These are phyloP conservation scores for Hirtodrosophila alboralis DNA, from an alignment of 2,888 invertebrate species.

Conservation along the genomic window DNA sequence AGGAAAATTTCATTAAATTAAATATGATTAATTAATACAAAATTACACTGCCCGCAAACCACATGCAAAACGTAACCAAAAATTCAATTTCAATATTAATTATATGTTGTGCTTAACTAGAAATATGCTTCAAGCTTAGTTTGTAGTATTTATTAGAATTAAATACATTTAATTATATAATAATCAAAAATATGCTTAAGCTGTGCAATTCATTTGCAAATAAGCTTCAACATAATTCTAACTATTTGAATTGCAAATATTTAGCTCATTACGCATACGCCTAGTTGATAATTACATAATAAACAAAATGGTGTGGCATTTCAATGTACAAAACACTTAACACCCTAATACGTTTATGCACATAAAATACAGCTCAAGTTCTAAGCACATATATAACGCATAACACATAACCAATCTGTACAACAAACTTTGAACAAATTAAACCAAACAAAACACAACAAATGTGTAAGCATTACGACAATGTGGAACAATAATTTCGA, in stretches of 20 bases:
- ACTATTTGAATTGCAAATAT: slow-evolving; percentile 36
- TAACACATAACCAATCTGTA: slow-evolving; percentile 4
- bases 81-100: too few relatives aligned
- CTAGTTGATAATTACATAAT: slow-evolving; percentile 63
- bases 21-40: too few relatives aligned
- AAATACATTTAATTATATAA: too few relatives aligned
- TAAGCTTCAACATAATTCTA: slow-evolving; percentile 7
- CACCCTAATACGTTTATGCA: slow-evolving; percentile 53
- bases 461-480: slow-evolving; percentile 73
- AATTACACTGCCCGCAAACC: too few relatives aligned
- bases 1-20: too few relatives aligned
- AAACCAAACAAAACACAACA: slow-evolving; percentile 64
- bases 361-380: slow-evolving; percentile 37
- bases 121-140: too few relatives aligned
- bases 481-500: slow-evolving; percentile 74
- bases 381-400: slow-evolving; percentile 15
- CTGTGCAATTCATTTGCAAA: slow-evolving; percentile 1
- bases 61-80: too few relatives aligned
- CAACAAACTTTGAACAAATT: slow-evolving; percentile 40
- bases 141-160: too few relatives aligned
- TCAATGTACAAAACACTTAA: slow-evolving; percentile 61
- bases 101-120: too few relatives aligned
- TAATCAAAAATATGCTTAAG: too few relatives aligned
- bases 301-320: slow-evolving; percentile 61
- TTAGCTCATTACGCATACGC: slow-evolving; percentile 32